A percentile compares a stretch with the other conserved stretches of the same genome.
These are phyloP conservation scores for Mellilla xanthometata DNA, from an alignment of 2,888 invertebrate species.

Conservation along the genomic window DNA sequence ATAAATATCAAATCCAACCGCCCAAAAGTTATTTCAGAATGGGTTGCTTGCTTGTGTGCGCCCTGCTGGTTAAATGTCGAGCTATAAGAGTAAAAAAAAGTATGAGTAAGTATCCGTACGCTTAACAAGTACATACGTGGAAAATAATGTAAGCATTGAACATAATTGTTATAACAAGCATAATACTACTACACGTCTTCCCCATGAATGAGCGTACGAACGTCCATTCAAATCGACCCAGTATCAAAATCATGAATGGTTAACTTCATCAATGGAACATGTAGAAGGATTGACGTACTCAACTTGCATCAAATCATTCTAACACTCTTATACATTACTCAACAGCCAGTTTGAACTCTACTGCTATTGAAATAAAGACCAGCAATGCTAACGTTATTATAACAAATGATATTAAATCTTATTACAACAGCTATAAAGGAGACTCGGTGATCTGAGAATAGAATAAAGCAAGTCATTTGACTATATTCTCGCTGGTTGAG, in stretches of 20 bases:
- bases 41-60: no score
- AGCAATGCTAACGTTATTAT: constrained; percentile 6
- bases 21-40: no score
- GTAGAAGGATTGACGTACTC: constrained; percentile 58
- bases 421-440: constrained; percentile 6
- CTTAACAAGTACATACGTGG: no score
- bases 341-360: constrained; percentile 27
- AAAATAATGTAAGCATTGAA: no score
- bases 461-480: constrained; percentile 19
- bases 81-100: no score
- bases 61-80: no score
- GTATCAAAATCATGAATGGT: constrained; percentile 58
- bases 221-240: constrained; percentile 33
- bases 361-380: constrained; percentile 12
- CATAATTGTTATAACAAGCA: no score
- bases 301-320: constrained; percentile 38
- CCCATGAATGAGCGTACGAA: constrained; percentile 39
- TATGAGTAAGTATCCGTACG: no score
- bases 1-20: no score
- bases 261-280: constrained; percentile 59
- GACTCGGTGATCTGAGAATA: background rate
- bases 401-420: constrained; percentile 9
- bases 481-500: constrained; percentile 12
- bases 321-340: constrained; percentile 33
- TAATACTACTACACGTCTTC: constrained; percentile 10